Percentiles rank a stretch among this genome's conserved stretches.
These are phyloP conservation scores for Pomatostomus ruficeps DNA, from an alignment of 2,113 vertebrate species.

Conservation along the genomic window DNA sequence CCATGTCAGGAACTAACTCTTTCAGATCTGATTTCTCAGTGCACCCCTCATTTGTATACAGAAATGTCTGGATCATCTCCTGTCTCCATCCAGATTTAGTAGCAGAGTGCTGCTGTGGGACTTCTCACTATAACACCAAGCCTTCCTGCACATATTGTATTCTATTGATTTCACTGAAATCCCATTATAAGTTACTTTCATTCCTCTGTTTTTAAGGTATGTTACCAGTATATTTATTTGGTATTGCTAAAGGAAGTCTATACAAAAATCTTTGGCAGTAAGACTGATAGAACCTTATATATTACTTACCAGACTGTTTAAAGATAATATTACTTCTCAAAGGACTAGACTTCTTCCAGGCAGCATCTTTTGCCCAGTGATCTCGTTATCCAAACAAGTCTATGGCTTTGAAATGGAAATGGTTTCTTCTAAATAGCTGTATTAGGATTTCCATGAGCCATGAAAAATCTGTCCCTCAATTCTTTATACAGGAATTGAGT, in stretches of 20 bases:
- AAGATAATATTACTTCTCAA: constrained; percentile 53
- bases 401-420: constrained; percentile 75
- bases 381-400: constrained; percentile 64
- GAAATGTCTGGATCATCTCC: constrained; percentile 8
- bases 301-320: constrained; percentile 11
- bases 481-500: not conserved
- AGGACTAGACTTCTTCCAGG: constrained; percentile 37
- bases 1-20: not conserved
- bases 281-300: not conserved
- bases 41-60: not conserved
- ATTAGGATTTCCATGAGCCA: not conserved
- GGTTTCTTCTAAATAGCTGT: not conserved
- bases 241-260: not conserved
- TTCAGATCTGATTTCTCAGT: not conserved
- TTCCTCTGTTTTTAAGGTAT: not conserved
- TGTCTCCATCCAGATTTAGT: constrained; percentile 18
- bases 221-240: constrained; percentile 1
- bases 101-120: not conserved
- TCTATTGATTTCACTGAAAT: not conserved
- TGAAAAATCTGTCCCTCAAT: not conserved
- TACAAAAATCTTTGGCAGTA: constrained; percentile 5
- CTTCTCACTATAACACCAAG: not conserved
- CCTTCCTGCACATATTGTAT: not conserved
- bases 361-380: constrained; percentile 61
- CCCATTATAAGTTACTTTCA: not conserved